Evolutionary conservation across 2,888 invertebrate species (phyloP).

Genomic region (Lypha dubia): DNA sequence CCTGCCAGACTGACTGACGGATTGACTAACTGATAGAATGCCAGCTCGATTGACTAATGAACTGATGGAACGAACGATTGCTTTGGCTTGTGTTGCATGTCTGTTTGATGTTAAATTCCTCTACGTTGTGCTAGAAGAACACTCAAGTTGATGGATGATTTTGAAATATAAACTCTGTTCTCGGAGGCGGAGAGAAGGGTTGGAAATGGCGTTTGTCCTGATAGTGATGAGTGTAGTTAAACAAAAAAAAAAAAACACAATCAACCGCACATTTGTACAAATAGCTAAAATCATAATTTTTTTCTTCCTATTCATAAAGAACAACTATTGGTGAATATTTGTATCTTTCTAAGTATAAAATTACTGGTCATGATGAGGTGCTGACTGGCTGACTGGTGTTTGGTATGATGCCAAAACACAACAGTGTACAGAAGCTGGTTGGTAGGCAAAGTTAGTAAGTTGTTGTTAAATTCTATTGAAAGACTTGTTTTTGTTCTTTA

Average conservation of each 20-base stretch:
- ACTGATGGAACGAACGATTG: not conserved
- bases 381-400: not conserved
- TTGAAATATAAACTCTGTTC: conserved; percentile 17
- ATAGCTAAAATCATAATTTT: conserved; percentile 48
- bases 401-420: conserved; percentile 21
- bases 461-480: conserved; percentile 17
- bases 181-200: not conserved
- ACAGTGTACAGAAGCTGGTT: not conserved
- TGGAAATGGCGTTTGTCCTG: not conserved
- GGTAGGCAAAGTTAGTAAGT: conserved; percentile 15
- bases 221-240: conserved; percentile 7
- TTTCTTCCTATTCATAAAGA: conserved; percentile 22
- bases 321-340: not conserved
- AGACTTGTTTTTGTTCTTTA: conserved; percentile 13
- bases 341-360: not conserved
- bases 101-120: not conserved
- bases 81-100: conserved; percentile 15
- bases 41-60: not conserved
- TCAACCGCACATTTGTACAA: conserved; percentile 50
- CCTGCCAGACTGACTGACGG: not conserved
- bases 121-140: not conserved
- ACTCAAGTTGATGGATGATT: conserved; percentile 27
- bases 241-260: conserved; percentile 16
- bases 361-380: not conserved
- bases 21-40: not conserved